These are phyloP conservation scores for Scomber colias DNA, from an alignment of 2,113 vertebrate genomes.

Conservation along the genomic window DNA sequence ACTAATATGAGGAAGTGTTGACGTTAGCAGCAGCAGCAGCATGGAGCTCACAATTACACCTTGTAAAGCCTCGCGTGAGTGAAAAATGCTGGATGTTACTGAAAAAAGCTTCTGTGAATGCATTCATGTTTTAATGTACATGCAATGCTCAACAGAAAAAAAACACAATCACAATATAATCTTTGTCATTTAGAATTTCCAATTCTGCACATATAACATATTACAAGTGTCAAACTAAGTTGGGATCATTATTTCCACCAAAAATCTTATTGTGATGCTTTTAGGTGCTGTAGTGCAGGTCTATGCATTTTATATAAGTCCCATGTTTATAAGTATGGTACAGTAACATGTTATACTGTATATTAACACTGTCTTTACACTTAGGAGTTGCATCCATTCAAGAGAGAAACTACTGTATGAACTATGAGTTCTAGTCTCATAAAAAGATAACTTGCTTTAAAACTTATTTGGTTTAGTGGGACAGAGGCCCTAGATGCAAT, in stretches of 20 bases:
- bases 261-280: slow-evolving; percentile 35
- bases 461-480: background rate
- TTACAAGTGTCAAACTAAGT: slow-evolving; percentile 23
- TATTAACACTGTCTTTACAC: background rate
- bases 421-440: background rate
- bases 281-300: slow-evolving; percentile 26
- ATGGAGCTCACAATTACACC: slow-evolving; percentile 50
- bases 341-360: slow-evolving; percentile 18
- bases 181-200: slow-evolving; percentile 46
- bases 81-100: slow-evolving; percentile 33
- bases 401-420: background rate
- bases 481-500: background rate
- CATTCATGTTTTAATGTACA: slow-evolving; percentile 40
- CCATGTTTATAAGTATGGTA: slow-evolving; percentile 15
- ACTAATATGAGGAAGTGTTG: slow-evolving; percentile 74
- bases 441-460: background rate
- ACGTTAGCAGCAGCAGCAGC: slow-evolving; percentile 58
- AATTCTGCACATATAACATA: slow-evolving; percentile 31
- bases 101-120: slow-evolving; percentile 22
- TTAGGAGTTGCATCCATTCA: background rate
- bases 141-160: slow-evolving; percentile 36
- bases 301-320: background rate
- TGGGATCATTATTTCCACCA: background rate
- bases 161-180: slow-evolving; percentile 21
- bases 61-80: slow-evolving; percentile 30